Base-by-base conservation (phyloP, 2,797 vertebrate genomes). In the Fistularia commersonii region DNA sequence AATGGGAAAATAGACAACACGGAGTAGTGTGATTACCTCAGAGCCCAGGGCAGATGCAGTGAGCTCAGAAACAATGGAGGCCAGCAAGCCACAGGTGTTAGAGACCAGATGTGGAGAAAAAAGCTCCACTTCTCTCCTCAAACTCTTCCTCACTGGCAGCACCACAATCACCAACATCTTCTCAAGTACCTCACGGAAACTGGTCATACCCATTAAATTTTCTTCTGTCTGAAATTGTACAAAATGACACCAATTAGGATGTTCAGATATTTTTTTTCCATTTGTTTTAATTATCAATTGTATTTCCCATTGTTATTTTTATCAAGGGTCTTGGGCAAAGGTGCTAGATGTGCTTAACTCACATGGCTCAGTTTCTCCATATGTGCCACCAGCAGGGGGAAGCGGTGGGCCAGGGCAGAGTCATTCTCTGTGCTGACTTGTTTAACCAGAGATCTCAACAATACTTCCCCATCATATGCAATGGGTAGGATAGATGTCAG, bases 281-380 rank as follows among this genome's bases (percentile, higher is more conserved):
- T n/a, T n/a, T n/a, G n/a, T n/a, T n/a, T n/a, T n/a, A n/a, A n/a
- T n/a, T n/a, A n/a, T n/a, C 23, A 2, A 23, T 23, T 2, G 23
- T 23, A 23, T 2, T 23, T 23, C 23, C 23, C 23, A 23, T 23
- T 23, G 2, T 4, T 23, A 23, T 2, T 2, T 4, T 2, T 23
- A 2, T 23, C 4, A 23, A 23, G 23, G 23, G 23, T 23, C 23
- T 23, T 2, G 4, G 23, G n/a, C n/a, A n/a, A n/a, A n/a, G n/a
- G 38, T 40, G 38, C 12, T 40, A 9, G 23, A 40, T 2, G 1
- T 41, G 7, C 32, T 23, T 12, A 37, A 65, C 92, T 82, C 55
- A 97, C 97, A 83, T 99, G 96, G 74, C 96, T 98, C 45, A 99
- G 92, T 73, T 98, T 99, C 82, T 99, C 97, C 97, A 99, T 99